These are phyloP conservation scores for Meandrina meandrites DNA, from an alignment of 92 coral and sea anemone genomes.

Conservation along the genomic window DNA sequence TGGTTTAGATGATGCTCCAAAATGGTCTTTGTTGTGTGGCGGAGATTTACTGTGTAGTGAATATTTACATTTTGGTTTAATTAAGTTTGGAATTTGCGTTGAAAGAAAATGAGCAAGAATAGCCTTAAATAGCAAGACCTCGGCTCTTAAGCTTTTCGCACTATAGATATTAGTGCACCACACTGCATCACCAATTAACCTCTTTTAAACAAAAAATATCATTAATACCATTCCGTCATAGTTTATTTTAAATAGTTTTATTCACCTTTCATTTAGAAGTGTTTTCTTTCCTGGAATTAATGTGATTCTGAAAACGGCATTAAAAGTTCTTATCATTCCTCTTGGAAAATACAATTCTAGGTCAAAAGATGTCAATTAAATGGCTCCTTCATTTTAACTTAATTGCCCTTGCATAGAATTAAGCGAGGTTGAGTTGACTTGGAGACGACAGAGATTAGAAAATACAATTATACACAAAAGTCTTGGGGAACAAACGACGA, in stretches of 20 bases:
- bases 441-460: neutral
- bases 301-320: neutral
- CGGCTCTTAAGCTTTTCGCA: neutral
- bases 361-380: neutral
- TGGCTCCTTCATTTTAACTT: neutral
- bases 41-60: too few species aligned
- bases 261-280: neutral
- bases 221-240: neutral
- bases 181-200: neutral
- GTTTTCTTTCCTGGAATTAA: neutral
- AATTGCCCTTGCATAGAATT: too few species aligned
- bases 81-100: neutral
- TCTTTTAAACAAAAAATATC: neutral
- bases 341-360: neutral
- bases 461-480: neutral
- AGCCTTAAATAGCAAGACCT: neutral
- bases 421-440: neutral
- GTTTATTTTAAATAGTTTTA: neutral
- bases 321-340: too few species aligned
- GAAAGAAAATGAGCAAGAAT: neutral
- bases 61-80: neutral
- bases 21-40: neutral
- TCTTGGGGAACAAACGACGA: neutral
- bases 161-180: neutral
- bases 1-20: neutral